phyloP scores from a whole-genome alignment of 2,797 vertebrate species.

The Apodemus agrarius region DNA sequence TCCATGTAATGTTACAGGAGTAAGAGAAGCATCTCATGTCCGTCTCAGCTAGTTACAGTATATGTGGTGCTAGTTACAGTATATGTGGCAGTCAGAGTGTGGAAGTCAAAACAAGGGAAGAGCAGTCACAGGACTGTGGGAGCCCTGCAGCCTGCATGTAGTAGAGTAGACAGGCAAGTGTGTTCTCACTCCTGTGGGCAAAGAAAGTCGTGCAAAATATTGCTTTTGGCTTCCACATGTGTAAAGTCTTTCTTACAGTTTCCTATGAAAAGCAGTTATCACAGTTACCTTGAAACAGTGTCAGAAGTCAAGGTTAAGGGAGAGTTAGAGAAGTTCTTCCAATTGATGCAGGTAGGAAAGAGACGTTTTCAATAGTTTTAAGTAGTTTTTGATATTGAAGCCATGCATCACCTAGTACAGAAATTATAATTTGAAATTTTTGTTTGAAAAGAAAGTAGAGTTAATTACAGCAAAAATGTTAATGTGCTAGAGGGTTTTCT shows the following conservation, averaged over 20 bases:
- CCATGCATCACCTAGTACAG: neutral
- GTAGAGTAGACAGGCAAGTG: neutral
- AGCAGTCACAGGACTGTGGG: neutral
- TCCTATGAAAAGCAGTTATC: neutral
- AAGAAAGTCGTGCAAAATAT: neutral
- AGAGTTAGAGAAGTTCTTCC: neutral
- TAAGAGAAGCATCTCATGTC: neutral
- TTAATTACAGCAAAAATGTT: slow-evolving; percentile 17
- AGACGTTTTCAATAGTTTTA: neutral
- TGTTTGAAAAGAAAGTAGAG: slow-evolving; percentile 7
- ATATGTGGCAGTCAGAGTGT: neutral
- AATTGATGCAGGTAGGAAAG: neutral
- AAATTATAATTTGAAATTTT: slow-evolving; percentile 1
- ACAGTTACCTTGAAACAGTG: neutral
- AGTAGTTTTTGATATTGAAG: slow-evolving; percentile 19
- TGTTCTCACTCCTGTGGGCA: neutral
- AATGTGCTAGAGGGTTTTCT: slow-evolving; percentile 45
- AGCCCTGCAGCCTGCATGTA: neutral
- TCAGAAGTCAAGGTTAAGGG: too few species aligned
- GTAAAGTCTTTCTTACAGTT: slow-evolving; percentile 31
- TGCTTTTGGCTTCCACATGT: neutral
- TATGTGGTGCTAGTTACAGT: neutral
- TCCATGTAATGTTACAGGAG: neutral
- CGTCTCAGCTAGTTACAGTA: neutral
- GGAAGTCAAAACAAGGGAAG: neutral